Base-by-base conservation (phyloP, 2,113 vertebrate genomes). In the Oxygymnocypris stewartii region DNA sequence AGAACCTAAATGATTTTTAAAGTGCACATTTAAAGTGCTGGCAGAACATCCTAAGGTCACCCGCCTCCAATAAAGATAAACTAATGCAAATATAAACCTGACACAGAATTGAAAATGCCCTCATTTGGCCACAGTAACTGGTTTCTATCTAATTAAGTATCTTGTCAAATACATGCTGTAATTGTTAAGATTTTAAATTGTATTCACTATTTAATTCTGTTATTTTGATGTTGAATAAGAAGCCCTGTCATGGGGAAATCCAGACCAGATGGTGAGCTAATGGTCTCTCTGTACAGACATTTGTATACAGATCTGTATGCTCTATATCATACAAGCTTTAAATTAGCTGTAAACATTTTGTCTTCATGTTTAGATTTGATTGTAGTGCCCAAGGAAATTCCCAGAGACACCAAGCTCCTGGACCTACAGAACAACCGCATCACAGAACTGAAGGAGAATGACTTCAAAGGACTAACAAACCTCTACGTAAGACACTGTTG, bases 371-470 rank as follows among this genome's bases (percentile, higher is more conserved):
- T 90, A 98, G 97, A 96, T 94, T 94, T 98, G 89, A 95, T 91
- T 3, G 89, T 93, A 23, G 96, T 98, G 51, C 97, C 97, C 75
- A 95, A 92, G 89, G 95, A 96, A 88, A 95, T 98, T 88, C 96
- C 96, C 0, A 87, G 75, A 2, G 97, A 97, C 92, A 98, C 97
- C 63, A 96, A 95, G n/a, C 95, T 98, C 87, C 92, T 98, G 91
- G 97, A 98, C 90, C 94, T 98, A 86, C 97, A 98, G 92, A 97
- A 96, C 93, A 98, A 98, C 85, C 94, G 89, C 35, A 97, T 98
- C 90, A 93, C 93, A 0, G 97, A 98, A 89, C 93, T 98, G 6
- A 97, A 94, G 69, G 96, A 96, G 89, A 93, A 97, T 20, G 97
- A 97, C 91, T 97, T 98, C 93, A 96, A 96, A 90, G 96, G 96